Conservation (phyloP, 2,113 vertebrate genomes). For the Meriones unguiculatus region DNA sequence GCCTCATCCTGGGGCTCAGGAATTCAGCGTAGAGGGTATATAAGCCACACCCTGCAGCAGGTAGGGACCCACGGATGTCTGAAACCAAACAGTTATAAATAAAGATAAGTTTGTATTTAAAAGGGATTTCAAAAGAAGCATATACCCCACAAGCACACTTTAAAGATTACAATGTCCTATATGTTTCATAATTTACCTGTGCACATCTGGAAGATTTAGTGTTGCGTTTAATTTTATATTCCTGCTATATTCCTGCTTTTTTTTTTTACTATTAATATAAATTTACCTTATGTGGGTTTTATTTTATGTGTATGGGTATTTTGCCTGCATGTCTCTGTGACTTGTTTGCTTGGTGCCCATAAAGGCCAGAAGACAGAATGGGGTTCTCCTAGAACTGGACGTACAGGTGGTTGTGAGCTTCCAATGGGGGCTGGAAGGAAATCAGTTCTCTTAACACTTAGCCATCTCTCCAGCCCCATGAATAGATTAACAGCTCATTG, state of each 20-base stretch:
- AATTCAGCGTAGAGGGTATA: no score
- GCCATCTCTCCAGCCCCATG: background rate
- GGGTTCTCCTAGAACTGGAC: background rate
- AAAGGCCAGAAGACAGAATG: background rate
- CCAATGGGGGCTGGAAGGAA: background rate
- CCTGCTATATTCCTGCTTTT: background rate
- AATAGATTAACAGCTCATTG: background rate
- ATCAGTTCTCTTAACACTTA: background rate
- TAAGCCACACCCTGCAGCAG: no score
- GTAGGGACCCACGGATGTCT: no score
- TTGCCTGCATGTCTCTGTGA: background rate
- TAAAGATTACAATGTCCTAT: background rate
- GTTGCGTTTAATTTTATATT: background rate
- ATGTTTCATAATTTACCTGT: background rate
- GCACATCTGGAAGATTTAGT: background rate
- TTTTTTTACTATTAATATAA: conserved; percentile 32
- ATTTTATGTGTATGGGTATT: background rate
- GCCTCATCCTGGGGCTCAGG: no score
- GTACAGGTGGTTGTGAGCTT: background rate
- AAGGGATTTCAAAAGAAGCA: background rate
- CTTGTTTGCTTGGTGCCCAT: background rate
- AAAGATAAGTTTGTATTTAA: conserved; percentile 10
- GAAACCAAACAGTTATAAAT: no score
- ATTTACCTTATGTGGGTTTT: background rate
- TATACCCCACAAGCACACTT: background rate